Evolutionary conservation across 2,113 vertebrate genomes (phyloP).

Genomic region (Dromas ardeola): DNA sequence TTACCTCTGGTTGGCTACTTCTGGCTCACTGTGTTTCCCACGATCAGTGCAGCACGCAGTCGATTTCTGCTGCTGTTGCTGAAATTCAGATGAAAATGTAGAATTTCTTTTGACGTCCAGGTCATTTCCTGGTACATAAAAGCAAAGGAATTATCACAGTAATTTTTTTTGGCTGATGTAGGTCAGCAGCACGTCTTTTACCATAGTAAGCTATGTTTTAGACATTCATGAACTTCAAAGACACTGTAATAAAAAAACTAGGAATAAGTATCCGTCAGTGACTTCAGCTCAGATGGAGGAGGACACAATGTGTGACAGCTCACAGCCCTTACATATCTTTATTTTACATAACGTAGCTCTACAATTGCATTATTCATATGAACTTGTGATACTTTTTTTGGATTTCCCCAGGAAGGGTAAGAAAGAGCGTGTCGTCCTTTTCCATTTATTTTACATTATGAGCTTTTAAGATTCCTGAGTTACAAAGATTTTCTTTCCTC

Average conservation of each 20-base stretch:
- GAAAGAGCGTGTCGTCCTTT: not conserved
- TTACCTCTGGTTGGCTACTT: not conserved
- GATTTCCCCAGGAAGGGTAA: not conserved
- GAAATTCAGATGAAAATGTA: not conserved
- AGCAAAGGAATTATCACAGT: not conserved
- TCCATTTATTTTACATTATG: not conserved
- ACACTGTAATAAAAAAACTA: not conserved
- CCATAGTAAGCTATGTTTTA: not conserved
- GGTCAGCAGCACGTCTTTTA: not conserved
- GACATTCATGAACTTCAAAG: not conserved
- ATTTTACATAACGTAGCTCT: not conserved
- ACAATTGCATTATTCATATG: not conserved
- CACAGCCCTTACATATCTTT: not conserved
- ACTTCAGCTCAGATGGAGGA: not conserved
- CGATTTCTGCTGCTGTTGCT: not conserved
- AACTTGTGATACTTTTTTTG: not conserved
- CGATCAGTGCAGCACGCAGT: accelerated
- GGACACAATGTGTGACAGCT: not conserved
- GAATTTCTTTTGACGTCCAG: not conserved
- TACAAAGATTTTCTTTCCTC: not conserved
- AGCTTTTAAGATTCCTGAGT: not conserved
- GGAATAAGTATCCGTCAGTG: not conserved
- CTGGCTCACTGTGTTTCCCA: not conserved
- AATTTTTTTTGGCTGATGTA: not conserved
- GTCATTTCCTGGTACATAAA: not conserved